Percentiles rank a stretch among this genome's conserved stretches.
Conservation (phyloP, 1,140 invertebrate species). For the Vollenhovia emeryi region DNA sequence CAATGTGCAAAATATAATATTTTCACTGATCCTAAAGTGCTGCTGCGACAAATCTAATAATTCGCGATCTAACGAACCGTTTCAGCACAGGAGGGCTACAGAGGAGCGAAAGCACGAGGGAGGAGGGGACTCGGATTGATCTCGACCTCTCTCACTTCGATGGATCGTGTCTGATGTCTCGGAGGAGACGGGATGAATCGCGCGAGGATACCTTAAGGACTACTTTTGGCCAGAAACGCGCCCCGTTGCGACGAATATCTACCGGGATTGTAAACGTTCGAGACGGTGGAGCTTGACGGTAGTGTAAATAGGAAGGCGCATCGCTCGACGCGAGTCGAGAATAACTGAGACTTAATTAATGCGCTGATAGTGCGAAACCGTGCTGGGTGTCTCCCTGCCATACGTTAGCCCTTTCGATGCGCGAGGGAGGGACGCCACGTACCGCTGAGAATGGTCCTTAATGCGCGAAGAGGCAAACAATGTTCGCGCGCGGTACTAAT, state of each 20-base stretch:
- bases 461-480: neutral
- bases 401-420: neutral
- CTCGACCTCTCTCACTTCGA: slow-evolving; percentile 1
- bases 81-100: neutral
- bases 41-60: slow-evolving; percentile 4
- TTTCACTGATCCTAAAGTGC: neutral
- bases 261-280: neutral
- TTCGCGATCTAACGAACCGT: slow-evolving; percentile 1
- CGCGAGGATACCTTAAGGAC: slow-evolving; percentile 8
- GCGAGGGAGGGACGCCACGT: neutral
- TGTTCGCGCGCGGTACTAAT: neutral
- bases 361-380: slow-evolving; percentile 2
- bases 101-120: neutral
- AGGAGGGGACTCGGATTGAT: neutral
- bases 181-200: neutral
- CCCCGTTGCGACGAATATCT: slow-evolving; percentile 3
- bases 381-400: slow-evolving; percentile 4
- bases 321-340: slow-evolving; percentile 23
- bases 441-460: neutral
- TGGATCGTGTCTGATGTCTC: slow-evolving; percentile 17
- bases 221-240: slow-evolving; percentile 31
- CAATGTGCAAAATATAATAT: neutral
- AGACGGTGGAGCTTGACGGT: slow-evolving; percentile 9
- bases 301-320: slow-evolving; percentile 9
- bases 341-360: slow-evolving; percentile 50